Evolutionary conservation across 1,140 invertebrate genomes (phyloP).

Genomic region (Drosophila pandora): DNA sequence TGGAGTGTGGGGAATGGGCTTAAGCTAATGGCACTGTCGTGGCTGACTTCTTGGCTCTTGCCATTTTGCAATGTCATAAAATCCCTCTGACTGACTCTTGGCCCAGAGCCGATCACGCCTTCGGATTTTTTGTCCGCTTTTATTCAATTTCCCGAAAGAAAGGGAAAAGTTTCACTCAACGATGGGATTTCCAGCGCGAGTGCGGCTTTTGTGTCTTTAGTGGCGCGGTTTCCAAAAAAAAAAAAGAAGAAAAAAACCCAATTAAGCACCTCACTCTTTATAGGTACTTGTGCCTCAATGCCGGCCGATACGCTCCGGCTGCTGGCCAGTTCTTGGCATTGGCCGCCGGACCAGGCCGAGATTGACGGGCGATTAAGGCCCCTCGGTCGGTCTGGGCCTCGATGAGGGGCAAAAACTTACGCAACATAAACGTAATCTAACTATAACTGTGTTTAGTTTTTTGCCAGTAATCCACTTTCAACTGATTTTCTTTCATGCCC

Average conservation of each 20-base stretch:
- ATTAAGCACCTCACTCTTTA: slow-evolving; percentile 14
- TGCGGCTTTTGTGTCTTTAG: slow-evolving; percentile 17
- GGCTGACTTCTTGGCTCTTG: slow-evolving; percentile 26
- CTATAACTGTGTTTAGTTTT: slow-evolving; percentile 40
- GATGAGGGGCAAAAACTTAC: slow-evolving; percentile 38
- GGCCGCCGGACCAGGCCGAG: slow-evolving; percentile 38
- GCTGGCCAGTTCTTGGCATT: slow-evolving; percentile 73
- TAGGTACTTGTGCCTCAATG: slow-evolving; percentile 28
- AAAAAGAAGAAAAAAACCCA: slow-evolving; percentile 11
- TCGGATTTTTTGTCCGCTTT: slow-evolving; percentile 27
- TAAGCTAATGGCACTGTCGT: slow-evolving; percentile 20
- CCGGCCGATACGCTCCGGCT: slow-evolving; percentile 52
- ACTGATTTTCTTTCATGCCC: slow-evolving; percentile 19
- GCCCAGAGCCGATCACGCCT: slow-evolving; percentile 28
- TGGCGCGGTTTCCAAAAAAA: slow-evolving; percentile 29
- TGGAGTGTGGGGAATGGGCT: not conserved
- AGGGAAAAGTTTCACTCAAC: slow-evolving; percentile 65
- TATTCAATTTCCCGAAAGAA: slow-evolving; percentile 59
- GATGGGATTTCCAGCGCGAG: slow-evolving; percentile 24
- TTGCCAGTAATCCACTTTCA: slow-evolving; percentile 5
- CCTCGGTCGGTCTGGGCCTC: slow-evolving; percentile 11
- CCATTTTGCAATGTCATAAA: slow-evolving; percentile 63
- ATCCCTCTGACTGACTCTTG: slow-evolving; percentile 10
- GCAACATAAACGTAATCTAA: slow-evolving; percentile 74
- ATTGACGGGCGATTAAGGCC: slow-evolving; percentile 65